Evolutionary conservation across 64 coral and sea anemone genomes (phyloP), one percentile per base, ranked within the genome.

Genomic region (Montipora capricornis): DNA sequence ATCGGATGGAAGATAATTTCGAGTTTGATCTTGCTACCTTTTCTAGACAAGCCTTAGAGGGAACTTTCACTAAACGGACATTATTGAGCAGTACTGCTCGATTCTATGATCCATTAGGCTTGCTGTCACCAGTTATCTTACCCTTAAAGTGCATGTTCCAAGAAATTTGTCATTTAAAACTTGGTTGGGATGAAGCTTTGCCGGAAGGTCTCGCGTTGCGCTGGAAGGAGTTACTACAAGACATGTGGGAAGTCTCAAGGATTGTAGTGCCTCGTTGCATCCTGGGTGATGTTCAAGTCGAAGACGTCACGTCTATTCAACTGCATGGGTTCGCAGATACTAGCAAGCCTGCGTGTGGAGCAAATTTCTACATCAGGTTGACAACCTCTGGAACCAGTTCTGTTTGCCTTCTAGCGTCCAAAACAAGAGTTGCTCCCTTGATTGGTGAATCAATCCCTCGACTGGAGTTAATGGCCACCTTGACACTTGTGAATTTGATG

Each of bases 71-170:
- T 47, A 81, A 81, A 81, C 79, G 47, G 57, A 81, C 49, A n/a
- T 48, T 81, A 14, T 81, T 81, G 79, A 81, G 57, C 49, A 47
- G 50, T 5, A 89, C n/a, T 48, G 87, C 87, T 48, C 61, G 61
- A 74, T 90, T 90, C 51, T 90, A 64, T 47, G 88, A 90, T 90
- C 88, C 88, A 24, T 64, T 90, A 13, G 88, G 76, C 29, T 64
- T 90, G 20, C 22, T 90, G 47, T 78, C 88, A 20, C 88, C 88
- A 9, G 74, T 80, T 20, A 90, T 80, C 17, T 48, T 90, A 67
- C 51, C 49, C 3, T 16, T 90, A 8, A 53, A 53, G 51, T 53
- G 51, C 51, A 53, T 53, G 51, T 81, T 91, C 12, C 90, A 91
- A 59, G 78, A 91, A 61, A 64, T 91, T 4, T 91, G 90, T 69